Conservation (phyloP, 2,888 invertebrate species). For the Polyommatus icarus region DNA sequence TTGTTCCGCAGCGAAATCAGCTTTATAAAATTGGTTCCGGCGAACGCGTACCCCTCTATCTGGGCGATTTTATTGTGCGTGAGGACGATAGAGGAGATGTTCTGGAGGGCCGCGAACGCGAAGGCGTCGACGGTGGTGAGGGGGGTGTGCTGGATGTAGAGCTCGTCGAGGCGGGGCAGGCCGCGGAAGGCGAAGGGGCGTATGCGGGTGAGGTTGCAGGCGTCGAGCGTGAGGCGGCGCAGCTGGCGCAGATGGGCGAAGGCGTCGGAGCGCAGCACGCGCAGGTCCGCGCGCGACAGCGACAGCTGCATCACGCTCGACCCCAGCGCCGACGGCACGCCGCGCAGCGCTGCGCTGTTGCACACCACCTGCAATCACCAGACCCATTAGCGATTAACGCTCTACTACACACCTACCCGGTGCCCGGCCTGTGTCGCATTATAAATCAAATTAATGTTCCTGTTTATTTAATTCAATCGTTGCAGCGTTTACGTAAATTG, state of each 20-base stretch:
- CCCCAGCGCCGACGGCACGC: conserved; percentile 89
- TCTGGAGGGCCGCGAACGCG: conserved; percentile 91
- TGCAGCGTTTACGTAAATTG: not conserved
- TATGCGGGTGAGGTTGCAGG: conserved; percentile 91
- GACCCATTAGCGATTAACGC: not conserved
- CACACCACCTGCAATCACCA: conserved; percentile 86
- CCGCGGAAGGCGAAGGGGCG: conserved; percentile 93
- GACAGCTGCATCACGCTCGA: conserved; percentile 91
- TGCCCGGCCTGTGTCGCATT: not conserved
- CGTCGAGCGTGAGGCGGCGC: conserved; percentile 90
- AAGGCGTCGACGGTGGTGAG: conserved; percentile 89
- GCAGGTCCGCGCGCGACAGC: conserved; percentile 91
- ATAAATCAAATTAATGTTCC: conserved; percentile 15
- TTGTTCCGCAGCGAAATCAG: conserved; percentile 91
- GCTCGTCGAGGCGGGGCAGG: conserved; percentile 86
- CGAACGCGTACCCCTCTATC: conserved; percentile 90
- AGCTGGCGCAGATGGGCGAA: conserved; percentile 90
- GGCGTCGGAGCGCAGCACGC: conserved; percentile 89
- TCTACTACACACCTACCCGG: not conserved
- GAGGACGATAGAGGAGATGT: conserved; percentile 86
- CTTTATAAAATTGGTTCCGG: conserved; percentile 91
- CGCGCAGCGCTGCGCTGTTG: conserved; percentile 90
- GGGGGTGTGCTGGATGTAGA: conserved; percentile 93
- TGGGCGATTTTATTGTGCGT: conserved; percentile 86
- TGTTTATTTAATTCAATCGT: conserved; percentile 20